Evolutionary conservation across 1,140 invertebrate genomes (phyloP).

Genomic region (Gerris buenoi): DNA sequence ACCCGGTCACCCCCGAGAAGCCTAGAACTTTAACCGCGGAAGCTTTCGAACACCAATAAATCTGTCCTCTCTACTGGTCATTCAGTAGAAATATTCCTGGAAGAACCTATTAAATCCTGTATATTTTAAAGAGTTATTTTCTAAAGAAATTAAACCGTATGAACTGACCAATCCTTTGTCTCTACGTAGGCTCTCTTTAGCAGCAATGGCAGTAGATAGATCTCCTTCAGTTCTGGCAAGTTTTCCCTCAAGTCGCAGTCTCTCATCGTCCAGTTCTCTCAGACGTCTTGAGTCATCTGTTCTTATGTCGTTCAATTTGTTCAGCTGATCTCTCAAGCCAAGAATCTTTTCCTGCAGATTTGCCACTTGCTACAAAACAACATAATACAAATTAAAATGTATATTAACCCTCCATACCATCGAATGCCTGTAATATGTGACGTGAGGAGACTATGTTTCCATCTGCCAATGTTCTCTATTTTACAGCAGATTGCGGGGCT

Average conservation of each 20-base stretch:
- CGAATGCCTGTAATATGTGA: no score
- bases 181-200: conserved; percentile 44
- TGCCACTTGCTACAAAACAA: conserved; percentile 31
- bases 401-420: no score
- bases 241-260: conserved; percentile 43
- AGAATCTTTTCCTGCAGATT: conserved; percentile 48
- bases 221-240: conserved; percentile 57
- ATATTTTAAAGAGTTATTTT: background rate
- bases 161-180: conserved; percentile 38
- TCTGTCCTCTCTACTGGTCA: no score
- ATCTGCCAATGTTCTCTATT: no score
- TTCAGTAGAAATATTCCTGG: no score
- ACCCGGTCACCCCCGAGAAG: no score
- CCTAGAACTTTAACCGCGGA: no score
- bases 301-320: conserved; percentile 48
- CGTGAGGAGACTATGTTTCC: no score
- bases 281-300: conserved; percentile 39
- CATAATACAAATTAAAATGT: no score
- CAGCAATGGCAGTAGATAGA: conserved; percentile 42
- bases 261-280: conserved; percentile 50
- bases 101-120: no score
- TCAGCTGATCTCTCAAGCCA: conserved; percentile 42
- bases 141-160: background rate
- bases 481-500: no score
- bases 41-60: no score